phyloP scores from a whole-genome alignment of 2,113 vertebrate genomes.

The Mustelus asterias region DNA sequence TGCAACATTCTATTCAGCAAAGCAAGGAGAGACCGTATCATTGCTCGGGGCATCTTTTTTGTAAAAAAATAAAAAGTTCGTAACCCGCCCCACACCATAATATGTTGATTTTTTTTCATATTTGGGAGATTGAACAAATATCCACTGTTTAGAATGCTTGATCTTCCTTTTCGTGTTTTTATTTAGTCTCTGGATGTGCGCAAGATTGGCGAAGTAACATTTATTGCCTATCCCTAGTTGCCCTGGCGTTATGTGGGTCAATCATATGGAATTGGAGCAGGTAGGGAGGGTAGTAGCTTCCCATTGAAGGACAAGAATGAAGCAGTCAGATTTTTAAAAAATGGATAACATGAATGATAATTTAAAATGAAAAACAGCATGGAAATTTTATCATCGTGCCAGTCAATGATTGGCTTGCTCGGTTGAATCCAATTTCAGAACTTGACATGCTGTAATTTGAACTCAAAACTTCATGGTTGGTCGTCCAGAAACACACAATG shows the following conservation, averaged over 20 bases:
- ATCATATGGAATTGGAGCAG: background rate
- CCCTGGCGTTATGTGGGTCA: background rate
- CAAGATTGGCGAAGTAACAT: background rate
- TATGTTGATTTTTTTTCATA: background rate
- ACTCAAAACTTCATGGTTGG: background rate
- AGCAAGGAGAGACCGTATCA: background rate
- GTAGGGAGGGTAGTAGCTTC: background rate
- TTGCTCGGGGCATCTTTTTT: background rate
- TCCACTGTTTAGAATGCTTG: constrained; percentile 6
- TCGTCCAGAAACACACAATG: background rate
- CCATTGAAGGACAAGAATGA: background rate
- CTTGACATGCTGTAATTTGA: background rate
- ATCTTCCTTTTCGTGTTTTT: background rate
- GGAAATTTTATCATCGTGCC: background rate
- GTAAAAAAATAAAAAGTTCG: background rate
- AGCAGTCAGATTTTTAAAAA: background rate
- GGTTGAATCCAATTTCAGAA: background rate
- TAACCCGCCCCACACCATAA: background rate
- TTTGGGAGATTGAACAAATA: background rate
- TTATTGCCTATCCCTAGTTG: background rate
- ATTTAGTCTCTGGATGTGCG: background rate
- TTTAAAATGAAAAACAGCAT: background rate
- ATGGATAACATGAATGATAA: background rate
- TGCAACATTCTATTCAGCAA: background rate
- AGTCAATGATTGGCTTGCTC: background rate